Base-by-base conservation (phyloP, 2,113 vertebrate genomes). In the Pungitius pungitius region DNA sequence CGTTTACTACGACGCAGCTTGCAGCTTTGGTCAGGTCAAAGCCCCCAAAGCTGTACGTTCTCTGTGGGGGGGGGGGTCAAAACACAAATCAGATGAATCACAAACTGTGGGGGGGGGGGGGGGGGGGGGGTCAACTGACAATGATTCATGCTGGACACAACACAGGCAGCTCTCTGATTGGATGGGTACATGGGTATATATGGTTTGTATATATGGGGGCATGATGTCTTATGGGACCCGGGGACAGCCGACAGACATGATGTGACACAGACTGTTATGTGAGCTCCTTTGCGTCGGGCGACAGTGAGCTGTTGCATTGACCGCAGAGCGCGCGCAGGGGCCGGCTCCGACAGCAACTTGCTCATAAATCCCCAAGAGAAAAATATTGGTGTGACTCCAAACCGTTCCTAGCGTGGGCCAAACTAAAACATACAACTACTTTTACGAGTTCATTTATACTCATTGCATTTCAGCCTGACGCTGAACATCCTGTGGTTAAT, bases 41-140 rank as follows among this genome's bases (percentile, higher is more conserved):
- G 58, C 98, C 98, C 83, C 98, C 98, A 60, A 99, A 99, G 88
- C 98, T 99, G 89, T 97, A 98, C 15, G 97, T 99, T 90, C 97
- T 97, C 97, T 99, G 94, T 30, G 14, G 54, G 7, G 42, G 60
- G 66, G 69, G 68, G 33, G 62, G 73, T 24, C 64, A 83, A 82
- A 89, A 83, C 65, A 83, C 59, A 85, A 35, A 78, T 85, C 37
- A 75, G 66, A 62, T 70, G 57, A 85, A 85, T 76, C 59, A 73
- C 68, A 58, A 79, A 74, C 33, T 35, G 60, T 69, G 52, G 72
- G 30, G 5, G 30, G 30, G 3, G 33, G 5, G 30, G 30, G 3
- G 33, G 33, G 33, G 33, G 33, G 33, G 33, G 33, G 69, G 73
- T 78, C 76, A 81, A 80, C 78, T 68, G 79, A 87, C 85, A 26